phyloP scores from a whole-genome alignment of 1,140 invertebrate species.

The Tetragnatha versicolor region DNA sequence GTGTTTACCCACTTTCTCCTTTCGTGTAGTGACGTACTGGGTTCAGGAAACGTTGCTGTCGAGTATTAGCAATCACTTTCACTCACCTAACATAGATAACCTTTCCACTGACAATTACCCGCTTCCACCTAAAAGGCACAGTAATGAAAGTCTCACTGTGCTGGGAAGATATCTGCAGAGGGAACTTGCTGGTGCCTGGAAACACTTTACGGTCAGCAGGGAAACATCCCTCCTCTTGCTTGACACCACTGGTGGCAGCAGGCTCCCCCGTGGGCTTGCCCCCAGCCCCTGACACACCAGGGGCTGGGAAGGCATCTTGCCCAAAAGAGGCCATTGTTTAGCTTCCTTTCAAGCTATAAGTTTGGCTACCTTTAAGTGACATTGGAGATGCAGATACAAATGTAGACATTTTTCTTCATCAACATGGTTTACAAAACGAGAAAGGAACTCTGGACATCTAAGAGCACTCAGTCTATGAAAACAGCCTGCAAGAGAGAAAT shows the following conservation, averaged over 20 bases:
- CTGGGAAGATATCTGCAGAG: not conserved
- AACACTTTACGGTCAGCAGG: slow-evolving; percentile 16
- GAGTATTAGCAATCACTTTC: too few relatives aligned
- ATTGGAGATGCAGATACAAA: slow-evolving; percentile 30
- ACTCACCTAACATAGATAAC: slow-evolving; percentile 70
- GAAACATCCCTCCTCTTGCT: not conserved
- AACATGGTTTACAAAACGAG: too few relatives aligned
- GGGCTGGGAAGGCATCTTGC: slow-evolving; percentile 40
- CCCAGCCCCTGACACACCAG: not conserved
- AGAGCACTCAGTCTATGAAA: too few relatives aligned
- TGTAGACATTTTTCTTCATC: slow-evolving; percentile 16
- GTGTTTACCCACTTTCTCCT: too few relatives aligned
- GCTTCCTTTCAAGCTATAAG: slow-evolving; percentile 45
- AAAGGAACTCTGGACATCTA: too few relatives aligned
- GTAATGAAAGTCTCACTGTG: slow-evolving; percentile 58
- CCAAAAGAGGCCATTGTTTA: slow-evolving; percentile 53
- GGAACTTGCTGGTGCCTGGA: slow-evolving; percentile 14
- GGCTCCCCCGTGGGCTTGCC: not conserved
- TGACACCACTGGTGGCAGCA: not conserved
- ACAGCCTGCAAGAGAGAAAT: too few relatives aligned
- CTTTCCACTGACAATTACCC: slow-evolving; percentile 66
- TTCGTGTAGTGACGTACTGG: too few relatives aligned
- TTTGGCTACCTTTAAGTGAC: slow-evolving; percentile 40
- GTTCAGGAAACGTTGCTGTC: too few relatives aligned
- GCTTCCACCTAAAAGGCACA: slow-evolving; percentile 70